These are phyloP conservation scores for Lophura nycthemera DNA, from an alignment of 2,113 vertebrate genomes.

Conservation along the genomic window DNA sequence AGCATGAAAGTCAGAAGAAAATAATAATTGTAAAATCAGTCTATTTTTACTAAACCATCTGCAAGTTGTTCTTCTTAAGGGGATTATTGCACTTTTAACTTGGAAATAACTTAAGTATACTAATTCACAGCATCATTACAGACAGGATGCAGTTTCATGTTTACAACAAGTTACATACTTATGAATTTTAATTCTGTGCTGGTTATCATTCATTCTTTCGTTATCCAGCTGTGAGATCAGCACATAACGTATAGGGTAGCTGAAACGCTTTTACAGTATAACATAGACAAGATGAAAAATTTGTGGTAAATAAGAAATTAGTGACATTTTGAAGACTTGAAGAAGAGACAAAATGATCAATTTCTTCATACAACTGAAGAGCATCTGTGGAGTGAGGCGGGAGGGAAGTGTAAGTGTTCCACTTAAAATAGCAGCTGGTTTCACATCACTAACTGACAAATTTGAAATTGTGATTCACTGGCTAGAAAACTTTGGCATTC, in stretches of 20 bases:
- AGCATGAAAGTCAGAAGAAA: conserved; percentile 22
- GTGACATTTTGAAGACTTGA: conserved; percentile 26
- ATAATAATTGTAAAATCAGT: conserved; percentile 49
- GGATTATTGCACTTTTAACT: conserved; percentile 42
- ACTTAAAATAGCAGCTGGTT: conserved; percentile 55
- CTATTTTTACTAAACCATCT: conserved; percentile 35
- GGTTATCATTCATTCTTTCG: conserved; percentile 35
- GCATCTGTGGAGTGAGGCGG: not conserved
- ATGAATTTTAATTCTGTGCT: conserved; percentile 46
- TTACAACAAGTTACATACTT: not conserved
- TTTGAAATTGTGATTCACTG: conserved; percentile 52
- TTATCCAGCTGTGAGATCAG: conserved; percentile 51
- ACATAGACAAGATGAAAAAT: not conserved
- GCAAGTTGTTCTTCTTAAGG: conserved; percentile 10
- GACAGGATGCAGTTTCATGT: conserved; percentile 29
- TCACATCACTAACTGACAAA: conserved; percentile 56
- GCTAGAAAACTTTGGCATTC: conserved; percentile 43
- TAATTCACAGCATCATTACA: conserved; percentile 32
- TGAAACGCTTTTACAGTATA: not conserved
- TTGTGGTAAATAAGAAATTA: conserved; percentile 51
- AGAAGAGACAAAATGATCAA: conserved; percentile 33
- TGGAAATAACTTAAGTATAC: conserved; percentile 21
- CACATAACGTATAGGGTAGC: not conserved
- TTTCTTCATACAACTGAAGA: conserved; percentile 33
- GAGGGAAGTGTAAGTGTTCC: not conserved